Base-by-base conservation (phyloP, 2,888 invertebrate genomes). In the Acanthoscelides obtectus region DNA sequence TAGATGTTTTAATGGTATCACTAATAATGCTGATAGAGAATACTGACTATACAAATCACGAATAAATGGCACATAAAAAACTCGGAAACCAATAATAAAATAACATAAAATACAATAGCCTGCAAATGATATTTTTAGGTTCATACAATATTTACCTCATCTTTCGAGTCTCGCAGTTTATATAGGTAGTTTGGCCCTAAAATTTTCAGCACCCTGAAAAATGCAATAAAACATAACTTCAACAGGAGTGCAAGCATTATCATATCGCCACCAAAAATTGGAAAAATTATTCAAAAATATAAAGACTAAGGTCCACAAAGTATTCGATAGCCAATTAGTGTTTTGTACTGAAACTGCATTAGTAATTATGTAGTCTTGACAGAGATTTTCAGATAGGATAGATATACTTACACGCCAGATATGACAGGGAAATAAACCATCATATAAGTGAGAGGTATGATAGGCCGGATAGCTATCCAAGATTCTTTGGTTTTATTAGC, bases 391-490 rank as follows among this genome's bases (percentile, higher is more conserved):
- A n/a, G n/a, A n/a, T n/a, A n/a, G n/a, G n/a, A n/a, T n/a, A 69
- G 19, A 63, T 21, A 70, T 67, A 83, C 86, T 85, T 84, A 89
- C 88, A 85, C 79, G 73, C 83, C 79, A 21, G 83, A 83, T 5
- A 88, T 22, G 70, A 86, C 83, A 0, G 92, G 91, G 75, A 88
- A 88, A 79, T 90, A 92, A 17, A 88, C 87, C n/a, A 85, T 82
- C 1, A 89, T 74, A 81, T 93, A 93, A 1, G 87, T 81, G 63
- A 90, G 75, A 0, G 88, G 81, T 66, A 92, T 86, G 0, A 90
- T 81, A 0, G 93, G 93, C 74, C 91, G 90, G 2, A 87, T 77
- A 0, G 89, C 88, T 76, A 93, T 91, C 94, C 94, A 95, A 0
- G 89, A 88, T 84, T 94, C 90, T 67, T 83, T 80, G 68, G 88